Conservation (phyloP, 2,113 vertebrate species). For the Macrotis lagotis region DNA sequence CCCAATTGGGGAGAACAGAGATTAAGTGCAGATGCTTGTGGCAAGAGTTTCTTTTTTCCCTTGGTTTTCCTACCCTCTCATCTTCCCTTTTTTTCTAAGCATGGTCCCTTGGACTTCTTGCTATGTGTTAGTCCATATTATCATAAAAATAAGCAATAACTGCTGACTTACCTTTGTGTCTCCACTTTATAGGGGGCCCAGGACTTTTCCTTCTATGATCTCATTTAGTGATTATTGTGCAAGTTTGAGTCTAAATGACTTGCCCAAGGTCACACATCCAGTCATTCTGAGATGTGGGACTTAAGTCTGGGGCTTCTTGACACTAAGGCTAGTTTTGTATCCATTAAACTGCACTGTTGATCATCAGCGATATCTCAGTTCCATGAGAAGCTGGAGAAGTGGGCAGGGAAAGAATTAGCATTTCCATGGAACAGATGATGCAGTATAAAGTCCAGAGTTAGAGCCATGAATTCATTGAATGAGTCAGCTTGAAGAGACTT, state of each 20-base stretch:
- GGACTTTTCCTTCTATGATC: neutral
- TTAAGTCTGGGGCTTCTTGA: neutral
- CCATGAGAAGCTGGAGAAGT: neutral
- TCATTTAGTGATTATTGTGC: neutral
- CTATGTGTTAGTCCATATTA: neutral
- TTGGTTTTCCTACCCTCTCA: neutral
- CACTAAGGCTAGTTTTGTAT: neutral
- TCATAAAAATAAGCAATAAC: neutral
- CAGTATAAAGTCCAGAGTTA: neutral
- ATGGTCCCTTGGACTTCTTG: no score
- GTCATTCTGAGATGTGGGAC: neutral
- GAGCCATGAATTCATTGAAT: neutral
- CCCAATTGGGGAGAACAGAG: neutral
- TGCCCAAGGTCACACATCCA: neutral
- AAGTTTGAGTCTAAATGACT: neutral
- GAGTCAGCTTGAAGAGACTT: neutral
- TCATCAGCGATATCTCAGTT: neutral
- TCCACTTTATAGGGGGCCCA: neutral
- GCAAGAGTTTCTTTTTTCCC: neutral
- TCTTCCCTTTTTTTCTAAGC: fast-evolving
- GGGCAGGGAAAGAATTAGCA: neutral
- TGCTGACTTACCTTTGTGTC: neutral
- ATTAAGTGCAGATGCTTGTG: neutral
- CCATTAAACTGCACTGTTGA: neutral
- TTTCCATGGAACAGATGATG: neutral